Conservation (phyloP, 2,797 vertebrate genomes). For the Tympanoctomys barrerae region DNA sequence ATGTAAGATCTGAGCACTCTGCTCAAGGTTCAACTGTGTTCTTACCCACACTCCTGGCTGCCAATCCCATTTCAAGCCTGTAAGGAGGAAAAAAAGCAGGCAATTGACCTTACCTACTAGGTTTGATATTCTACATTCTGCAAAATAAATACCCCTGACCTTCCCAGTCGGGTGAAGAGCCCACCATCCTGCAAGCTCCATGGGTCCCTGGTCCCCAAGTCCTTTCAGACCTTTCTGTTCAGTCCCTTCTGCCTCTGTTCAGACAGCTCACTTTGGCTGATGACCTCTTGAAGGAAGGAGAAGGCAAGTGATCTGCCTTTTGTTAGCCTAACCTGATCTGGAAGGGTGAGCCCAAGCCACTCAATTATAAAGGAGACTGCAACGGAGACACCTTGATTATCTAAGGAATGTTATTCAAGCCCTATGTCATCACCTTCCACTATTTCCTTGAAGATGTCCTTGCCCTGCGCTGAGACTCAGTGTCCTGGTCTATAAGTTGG, state of each 20-base stretch:
- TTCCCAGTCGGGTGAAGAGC: neutral
- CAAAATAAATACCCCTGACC: neutral
- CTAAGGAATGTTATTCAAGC: neutral
- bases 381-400: neutral
- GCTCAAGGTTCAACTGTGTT: neutral
- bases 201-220: neutral
- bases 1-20: neutral
- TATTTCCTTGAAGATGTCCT: neutral
- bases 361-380: neutral
- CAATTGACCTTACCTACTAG: neutral
- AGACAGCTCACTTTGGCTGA: neutral
- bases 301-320: neutral
- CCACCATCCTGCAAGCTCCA: neutral
- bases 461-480: neutral
- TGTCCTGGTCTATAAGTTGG: slow-evolving; percentile 27
- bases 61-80: slow-evolving; percentile 49
- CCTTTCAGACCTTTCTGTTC: neutral
- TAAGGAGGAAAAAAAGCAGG: neutral
- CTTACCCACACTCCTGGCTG: slow-evolving; percentile 56
- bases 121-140: neutral
- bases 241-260: neutral
- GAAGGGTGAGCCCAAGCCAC: neutral
- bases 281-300: neutral
- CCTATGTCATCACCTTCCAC: neutral
- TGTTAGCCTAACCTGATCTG: neutral